Conservation (phyloP, 2,113 vertebrate genomes). For the Origma solitaria region DNA sequence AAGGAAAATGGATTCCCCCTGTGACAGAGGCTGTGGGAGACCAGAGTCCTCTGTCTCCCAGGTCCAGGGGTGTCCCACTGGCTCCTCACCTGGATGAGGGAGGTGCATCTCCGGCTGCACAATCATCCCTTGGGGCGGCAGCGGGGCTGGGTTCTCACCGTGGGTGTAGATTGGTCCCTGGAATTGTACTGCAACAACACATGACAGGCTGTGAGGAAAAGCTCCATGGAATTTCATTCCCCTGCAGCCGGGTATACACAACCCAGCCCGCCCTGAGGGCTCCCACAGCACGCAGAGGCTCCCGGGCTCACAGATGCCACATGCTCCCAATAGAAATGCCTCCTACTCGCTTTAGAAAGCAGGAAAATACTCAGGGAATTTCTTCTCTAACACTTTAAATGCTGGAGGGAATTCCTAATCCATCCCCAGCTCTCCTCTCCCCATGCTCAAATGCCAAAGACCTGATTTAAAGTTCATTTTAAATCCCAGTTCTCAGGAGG, state of each 20-base stretch:
- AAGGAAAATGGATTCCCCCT: neutral
- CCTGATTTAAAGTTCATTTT: neutral
- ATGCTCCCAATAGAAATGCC: neutral
- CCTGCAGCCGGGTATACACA: neutral
- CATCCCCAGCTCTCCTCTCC: neutral
- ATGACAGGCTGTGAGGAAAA: neutral
- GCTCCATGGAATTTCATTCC: neutral
- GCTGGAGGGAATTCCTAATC: neutral
- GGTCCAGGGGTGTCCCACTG: neutral
- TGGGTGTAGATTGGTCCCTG: constrained; percentile 97
- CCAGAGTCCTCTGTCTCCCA: neutral
- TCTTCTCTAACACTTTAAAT: neutral
- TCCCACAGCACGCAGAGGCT: neutral
- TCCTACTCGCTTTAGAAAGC: neutral
- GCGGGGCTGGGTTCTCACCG: constrained; percentile 84
- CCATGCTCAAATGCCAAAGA: neutral
- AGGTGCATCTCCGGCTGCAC: constrained; percentile 98
- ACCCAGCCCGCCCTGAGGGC: neutral
- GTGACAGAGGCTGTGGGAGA: rapidly evolving
- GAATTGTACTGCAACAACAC: constrained; percentile 85
- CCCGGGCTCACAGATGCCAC: neutral
- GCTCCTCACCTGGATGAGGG: constrained; percentile 80
- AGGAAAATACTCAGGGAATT: neutral
- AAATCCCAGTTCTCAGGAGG: neutral
- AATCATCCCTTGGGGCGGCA: constrained; percentile 94